These are phyloP conservation scores for Archaeoteleia sp. DNA, from an alignment of 2,888 invertebrate species.

Conservation along the genomic window DNA sequence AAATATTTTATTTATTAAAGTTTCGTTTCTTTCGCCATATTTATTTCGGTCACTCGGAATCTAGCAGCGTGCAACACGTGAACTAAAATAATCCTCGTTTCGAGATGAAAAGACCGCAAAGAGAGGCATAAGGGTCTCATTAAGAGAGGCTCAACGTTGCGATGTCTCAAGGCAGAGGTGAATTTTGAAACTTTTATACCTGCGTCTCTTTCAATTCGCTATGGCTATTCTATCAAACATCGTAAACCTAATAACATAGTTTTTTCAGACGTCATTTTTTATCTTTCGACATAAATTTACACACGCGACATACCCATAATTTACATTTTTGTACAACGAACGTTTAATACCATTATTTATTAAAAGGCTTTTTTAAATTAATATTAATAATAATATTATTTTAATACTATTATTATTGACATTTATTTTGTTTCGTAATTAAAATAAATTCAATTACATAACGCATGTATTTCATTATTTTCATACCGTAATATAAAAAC, in stretches of 20 bases:
- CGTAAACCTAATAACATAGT: constrained; percentile 47
- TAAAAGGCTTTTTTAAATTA: no score
- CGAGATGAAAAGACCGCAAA: constrained; percentile 50
- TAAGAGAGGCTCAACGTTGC: constrained; percentile 46
- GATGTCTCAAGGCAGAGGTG: constrained; percentile 47
- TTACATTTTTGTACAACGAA: no score
- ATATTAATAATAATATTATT: no score
- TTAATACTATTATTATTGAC: no score
- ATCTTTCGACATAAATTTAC: neutral
- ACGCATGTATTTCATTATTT: no score
- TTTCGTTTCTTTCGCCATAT: constrained; percentile 29
- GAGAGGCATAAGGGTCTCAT: constrained; percentile 50
- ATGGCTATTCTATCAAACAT: constrained; percentile 48
- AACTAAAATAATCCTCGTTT: constrained; percentile 51
- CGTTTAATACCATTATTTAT: no score
- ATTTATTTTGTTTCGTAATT: no score
- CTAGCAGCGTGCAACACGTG: constrained; percentile 43
- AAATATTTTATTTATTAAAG: no score
- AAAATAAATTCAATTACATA: no score
- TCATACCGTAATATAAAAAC: no score
- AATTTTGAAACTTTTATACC: constrained; percentile 53
- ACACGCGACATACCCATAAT: no score
- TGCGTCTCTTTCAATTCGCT: constrained; percentile 48
- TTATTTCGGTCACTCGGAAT: constrained; percentile 38
- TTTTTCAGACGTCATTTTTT: no score